Conservation (phyloP, 2,113 vertebrate genomes). For the Pelecanoides urinatrix region DNA sequence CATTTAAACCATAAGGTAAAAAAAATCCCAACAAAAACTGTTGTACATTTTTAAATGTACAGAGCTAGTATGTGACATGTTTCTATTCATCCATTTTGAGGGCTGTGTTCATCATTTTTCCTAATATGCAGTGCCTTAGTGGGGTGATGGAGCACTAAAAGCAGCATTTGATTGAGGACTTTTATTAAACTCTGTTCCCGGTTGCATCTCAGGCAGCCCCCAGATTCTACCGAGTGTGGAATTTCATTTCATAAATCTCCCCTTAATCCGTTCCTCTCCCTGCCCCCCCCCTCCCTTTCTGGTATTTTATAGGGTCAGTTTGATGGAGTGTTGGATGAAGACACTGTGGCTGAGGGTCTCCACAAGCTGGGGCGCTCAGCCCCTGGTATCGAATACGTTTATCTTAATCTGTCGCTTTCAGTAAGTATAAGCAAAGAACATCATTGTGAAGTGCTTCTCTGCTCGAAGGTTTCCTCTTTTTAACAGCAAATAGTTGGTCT, state of each 20-base stretch:
- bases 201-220: neutral
- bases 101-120: neutral
- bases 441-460: neutral
- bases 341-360: constrained; percentile 68
- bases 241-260: neutral
- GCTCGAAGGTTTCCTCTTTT: neutral
- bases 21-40: neutral
- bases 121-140: neutral
- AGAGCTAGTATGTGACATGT: accelerated
- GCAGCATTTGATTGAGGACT: neutral
- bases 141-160: neutral
- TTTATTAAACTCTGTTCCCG: neutral
- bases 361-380: constrained; percentile 75
- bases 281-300: neutral
- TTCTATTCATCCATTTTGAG: neutral
- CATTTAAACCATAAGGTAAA: neutral
- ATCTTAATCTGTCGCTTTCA: constrained; percentile 76
- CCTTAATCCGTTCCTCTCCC: neutral
- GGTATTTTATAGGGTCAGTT: constrained; percentile 51
- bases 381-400: constrained; percentile 76
- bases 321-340: constrained; percentile 75
- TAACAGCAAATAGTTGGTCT: neutral
- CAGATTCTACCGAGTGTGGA: neutral
- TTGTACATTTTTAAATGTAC: neutral
- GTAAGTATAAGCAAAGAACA: constrained; percentile 73